A percentile compares a stretch with the other conserved stretches of the same genome.
Evolutionary conservation across 2,888 invertebrate genomes (phyloP).

Genomic region (Bruchidius siliquastri): DNA sequence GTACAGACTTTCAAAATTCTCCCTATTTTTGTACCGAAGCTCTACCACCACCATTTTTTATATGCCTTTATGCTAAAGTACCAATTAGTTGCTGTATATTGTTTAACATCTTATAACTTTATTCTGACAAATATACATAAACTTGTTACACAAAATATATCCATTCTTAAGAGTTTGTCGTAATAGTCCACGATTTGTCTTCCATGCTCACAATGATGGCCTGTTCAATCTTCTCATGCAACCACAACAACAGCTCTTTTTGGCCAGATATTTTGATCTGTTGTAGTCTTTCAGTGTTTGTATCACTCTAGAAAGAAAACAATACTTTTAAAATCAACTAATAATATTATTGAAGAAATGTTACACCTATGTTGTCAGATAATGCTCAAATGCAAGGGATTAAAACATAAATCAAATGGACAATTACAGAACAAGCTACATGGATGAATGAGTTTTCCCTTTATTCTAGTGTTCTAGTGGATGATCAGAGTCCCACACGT

Average conservation of each 20-base stretch:
- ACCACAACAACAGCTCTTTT: conserved; percentile 61
- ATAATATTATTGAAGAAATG: no score
- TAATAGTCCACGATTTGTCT: conserved; percentile 58
- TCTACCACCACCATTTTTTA: no score
- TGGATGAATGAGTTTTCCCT: no score
- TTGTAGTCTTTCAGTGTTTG: conserved; percentile 22
- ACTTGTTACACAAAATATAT: not conserved
- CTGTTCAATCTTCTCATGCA: conserved; percentile 69
- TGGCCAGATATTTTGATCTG: conserved; percentile 56
- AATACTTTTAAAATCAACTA: no score
- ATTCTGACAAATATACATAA: not conserved
- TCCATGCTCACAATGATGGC: conserved; percentile 71
- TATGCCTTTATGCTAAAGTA: no score
- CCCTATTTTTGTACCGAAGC: no score
- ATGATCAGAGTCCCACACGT: no score
- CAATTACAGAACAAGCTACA: no score
- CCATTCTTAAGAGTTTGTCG: not conserved
- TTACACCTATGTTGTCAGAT: no score
- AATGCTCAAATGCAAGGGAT: not conserved
- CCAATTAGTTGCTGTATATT: not conserved
- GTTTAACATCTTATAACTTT: not conserved
- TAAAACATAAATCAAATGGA: no score
- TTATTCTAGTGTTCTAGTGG: no score
- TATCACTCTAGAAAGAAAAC: conserved; percentile 21
- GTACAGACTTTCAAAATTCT: no score